Evolutionary conservation across 2,797 vertebrate species (phyloP), one percentile per base, ranked within the genome.

Genomic region (Meriones psammophilus): DNA sequence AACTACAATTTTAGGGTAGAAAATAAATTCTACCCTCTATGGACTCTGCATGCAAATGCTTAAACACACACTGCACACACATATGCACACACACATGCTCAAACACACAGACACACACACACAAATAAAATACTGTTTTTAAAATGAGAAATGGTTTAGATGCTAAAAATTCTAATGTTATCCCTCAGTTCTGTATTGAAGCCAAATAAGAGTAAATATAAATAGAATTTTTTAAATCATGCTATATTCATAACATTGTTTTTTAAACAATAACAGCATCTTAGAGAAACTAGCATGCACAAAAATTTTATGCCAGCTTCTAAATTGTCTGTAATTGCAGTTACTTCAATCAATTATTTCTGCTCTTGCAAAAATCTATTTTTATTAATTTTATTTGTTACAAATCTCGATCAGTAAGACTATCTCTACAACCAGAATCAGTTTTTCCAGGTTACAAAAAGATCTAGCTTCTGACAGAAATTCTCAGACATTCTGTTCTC

Each of bases 371-470:
- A 84, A 46, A 69, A 78, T 78, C 30, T n/a, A 69, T 54, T 54
- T 68, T 86, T 85, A n/a, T 86, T 54, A 68, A 15, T 85, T 50
- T 24, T 85, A 86, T 54, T 26, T 86, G 13, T 26, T 69, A 54
- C 30, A 69, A 26, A 86, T 54, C 12, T 86, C 42, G 9, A 54
- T 69, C 7, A 42, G 0, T 87, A 74, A 93, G 54, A 89, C 84
- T 56, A 77, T 85, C 39, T 81, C 84, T 96, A 39, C 62, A 74
- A 96, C 81, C 50, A 93, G 64, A 74, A 95, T 83, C 42, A 74
- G 84, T 83, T 94, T 86, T 58, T n/a, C 36, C 20, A 46, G 24
- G 76, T 13, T 69, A 86, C n/a, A 74, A 73, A 84, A 91, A 74
- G 26, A 91, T 33, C 17, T 46, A 14, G 26, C 36, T 96, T 92